Conservation (phyloP, 2,888 invertebrate genomes). For the Drosophila barbarae region DNA sequence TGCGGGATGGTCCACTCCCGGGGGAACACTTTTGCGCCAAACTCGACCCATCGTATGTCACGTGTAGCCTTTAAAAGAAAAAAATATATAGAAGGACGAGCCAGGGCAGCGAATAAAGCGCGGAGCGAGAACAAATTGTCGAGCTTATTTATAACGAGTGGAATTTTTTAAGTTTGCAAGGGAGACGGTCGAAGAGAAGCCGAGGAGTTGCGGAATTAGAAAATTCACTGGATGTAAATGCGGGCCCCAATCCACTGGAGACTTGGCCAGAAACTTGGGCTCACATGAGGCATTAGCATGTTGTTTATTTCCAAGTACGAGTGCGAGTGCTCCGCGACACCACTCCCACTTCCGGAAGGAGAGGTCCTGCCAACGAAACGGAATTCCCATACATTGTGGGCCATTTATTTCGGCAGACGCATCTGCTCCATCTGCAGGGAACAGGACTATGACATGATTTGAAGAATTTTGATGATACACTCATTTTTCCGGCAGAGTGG, state of each 20-base stretch:
- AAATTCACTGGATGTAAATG: slow-evolving; percentile 10
- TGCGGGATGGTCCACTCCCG: slow-evolving; percentile 35
- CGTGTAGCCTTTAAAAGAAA: slow-evolving; percentile 30
- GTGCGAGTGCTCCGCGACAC: slow-evolving; percentile 10
- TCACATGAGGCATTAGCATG: slow-evolving; percentile 47
- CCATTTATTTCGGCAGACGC: slow-evolving; percentile 41
- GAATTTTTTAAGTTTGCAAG: slow-evolving; percentile 51
- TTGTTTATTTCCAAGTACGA: slow-evolving; percentile 35
- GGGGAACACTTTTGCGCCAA: slow-evolving; percentile 40
- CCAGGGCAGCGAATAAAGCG: neutral
- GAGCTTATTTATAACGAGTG: slow-evolving; percentile 55
- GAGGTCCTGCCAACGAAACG: neutral
- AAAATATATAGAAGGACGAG: neutral
- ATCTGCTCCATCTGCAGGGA: slow-evolving; percentile 36
- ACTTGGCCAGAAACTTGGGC: slow-evolving; percentile 17
- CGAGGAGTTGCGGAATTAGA: slow-evolving; percentile 18
- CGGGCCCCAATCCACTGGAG: slow-evolving; percentile 20
- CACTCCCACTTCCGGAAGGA: neutral
- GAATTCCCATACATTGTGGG: slow-evolving; percentile 15
- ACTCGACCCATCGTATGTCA: slow-evolving; percentile 42
- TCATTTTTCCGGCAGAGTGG: slow-evolving; percentile 6
- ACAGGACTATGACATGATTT: slow-evolving; percentile 37
- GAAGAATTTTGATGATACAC: slow-evolving; percentile 40
- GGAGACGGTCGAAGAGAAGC: neutral
- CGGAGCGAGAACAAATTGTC: slow-evolving; percentile 41